These are phyloP conservation scores for Daboia siamensis DNA, from an alignment of 2,113 vertebrate genomes.

Conservation along the genomic window DNA sequence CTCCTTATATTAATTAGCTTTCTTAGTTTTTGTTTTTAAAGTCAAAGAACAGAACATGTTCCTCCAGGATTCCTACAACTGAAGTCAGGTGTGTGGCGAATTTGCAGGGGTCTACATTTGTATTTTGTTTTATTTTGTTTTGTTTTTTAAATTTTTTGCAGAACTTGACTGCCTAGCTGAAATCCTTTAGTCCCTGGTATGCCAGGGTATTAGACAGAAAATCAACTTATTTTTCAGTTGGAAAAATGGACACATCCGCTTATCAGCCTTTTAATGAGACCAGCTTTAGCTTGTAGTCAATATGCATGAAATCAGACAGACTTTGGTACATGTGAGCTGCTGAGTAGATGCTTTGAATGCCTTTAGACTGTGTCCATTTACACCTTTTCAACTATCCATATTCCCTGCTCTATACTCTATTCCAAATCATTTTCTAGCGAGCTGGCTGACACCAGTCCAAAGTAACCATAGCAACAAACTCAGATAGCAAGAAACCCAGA, in stretches of 20 bases:
- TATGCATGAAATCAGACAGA: neutral
- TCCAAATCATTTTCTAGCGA: slow-evolving; percentile 47
- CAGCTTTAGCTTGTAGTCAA: slow-evolving; percentile 14
- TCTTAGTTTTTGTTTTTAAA: slow-evolving; percentile 46
- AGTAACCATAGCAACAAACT: slow-evolving; percentile 61
- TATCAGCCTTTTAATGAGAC: neutral
- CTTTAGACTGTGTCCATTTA: neutral
- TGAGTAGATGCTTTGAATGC: neutral
- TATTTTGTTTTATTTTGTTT: neutral
- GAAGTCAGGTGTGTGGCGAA: slow-evolving; percentile 46
- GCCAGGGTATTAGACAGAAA: neutral
- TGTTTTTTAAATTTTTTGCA: slow-evolving; percentile 43
- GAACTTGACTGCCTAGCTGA: slow-evolving; percentile 36
- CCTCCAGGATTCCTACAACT: slow-evolving; percentile 45
- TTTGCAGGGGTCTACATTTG: slow-evolving; percentile 10
- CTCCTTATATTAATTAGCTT: neutral
- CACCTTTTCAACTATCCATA: slow-evolving; percentile 31
- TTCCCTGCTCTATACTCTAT: slow-evolving; percentile 33
- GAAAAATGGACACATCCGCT: slow-evolving; percentile 8
- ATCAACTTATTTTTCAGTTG: slow-evolving; percentile 46
- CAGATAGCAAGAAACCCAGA: slow-evolving; percentile 53
- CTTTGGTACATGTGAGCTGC: neutral
- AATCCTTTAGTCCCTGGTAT: slow-evolving; percentile 45
- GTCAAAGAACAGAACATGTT: slow-evolving; percentile 40
- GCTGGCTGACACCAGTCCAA: slow-evolving; percentile 46